These are phyloP conservation scores for Tetragnatha versicolor DNA, from an alignment of 1,140 invertebrate species.

Conservation along the genomic window DNA sequence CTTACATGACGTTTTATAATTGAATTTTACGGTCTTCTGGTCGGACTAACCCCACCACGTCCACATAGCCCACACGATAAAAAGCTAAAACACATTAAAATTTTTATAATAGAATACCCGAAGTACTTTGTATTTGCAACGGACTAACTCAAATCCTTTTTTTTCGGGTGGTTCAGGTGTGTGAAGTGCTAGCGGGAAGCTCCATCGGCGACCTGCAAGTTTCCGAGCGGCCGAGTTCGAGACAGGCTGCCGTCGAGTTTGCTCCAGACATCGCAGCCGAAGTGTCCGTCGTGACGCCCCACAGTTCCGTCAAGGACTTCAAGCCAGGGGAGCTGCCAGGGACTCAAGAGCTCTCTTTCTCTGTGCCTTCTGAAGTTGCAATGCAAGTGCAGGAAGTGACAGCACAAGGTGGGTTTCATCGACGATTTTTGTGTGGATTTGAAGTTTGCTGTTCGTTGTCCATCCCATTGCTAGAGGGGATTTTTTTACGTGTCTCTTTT, in stretches of 20 bases:
- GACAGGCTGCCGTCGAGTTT: constrained; percentile 20
- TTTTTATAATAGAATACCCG: too few relatives aligned
- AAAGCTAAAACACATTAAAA: too few relatives aligned
- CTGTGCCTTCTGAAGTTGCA: constrained; percentile 40
- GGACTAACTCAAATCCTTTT: too few relatives aligned
- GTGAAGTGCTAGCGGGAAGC: constrained; percentile 34
- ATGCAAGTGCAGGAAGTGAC: constrained; percentile 53
- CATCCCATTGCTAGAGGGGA: too few relatives aligned
- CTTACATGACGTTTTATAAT: too few relatives aligned
- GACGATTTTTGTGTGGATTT: too few relatives aligned
- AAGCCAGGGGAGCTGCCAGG: constrained; percentile 45
- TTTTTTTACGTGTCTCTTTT: too few relatives aligned
- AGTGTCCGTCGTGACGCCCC: constrained; percentile 23
- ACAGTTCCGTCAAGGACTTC: constrained; percentile 27
- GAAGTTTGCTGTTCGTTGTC: too few relatives aligned
- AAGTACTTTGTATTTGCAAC: too few relatives aligned
- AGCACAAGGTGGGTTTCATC: constrained; percentile 50
- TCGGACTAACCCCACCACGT: too few relatives aligned
- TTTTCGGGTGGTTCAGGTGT: constrained; percentile 22
- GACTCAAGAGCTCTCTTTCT: constrained; percentile 23
- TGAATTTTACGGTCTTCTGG: too few relatives aligned
- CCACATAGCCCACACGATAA: too few relatives aligned
- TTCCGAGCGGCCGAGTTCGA: constrained; percentile 32
- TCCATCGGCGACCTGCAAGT: constrained; percentile 45
- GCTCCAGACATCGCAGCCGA: constrained; percentile 30